phyloP scores from a whole-genome alignment of 2,113 vertebrate species.

The Paratilapia polleni region DNA sequence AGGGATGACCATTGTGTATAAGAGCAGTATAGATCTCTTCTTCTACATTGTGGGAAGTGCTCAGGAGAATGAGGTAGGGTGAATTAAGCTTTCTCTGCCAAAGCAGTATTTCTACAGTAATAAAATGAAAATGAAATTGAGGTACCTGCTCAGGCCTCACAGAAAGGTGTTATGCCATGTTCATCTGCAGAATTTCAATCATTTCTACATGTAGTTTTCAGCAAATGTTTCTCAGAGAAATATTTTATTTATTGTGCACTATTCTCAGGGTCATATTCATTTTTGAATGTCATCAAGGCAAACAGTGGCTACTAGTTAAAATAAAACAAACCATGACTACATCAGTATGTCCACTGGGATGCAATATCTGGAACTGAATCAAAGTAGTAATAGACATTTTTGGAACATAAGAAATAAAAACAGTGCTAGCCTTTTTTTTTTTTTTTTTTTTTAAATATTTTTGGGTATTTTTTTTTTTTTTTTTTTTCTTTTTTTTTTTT shows the following conservation, averaged over 20 bases:
- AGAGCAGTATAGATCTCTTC: slow-evolving; percentile 85
- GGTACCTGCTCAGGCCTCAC: background rate
- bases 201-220: too few species aligned
- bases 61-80: slow-evolving; percentile 87
- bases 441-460: too few species aligned
- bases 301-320: background rate
- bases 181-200: too few species aligned
- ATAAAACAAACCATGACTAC: background rate
- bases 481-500: too few species aligned
- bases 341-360: background rate
- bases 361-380: background rate
- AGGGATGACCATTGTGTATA: slow-evolving; percentile 87
- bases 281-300: background rate
- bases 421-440: background rate
- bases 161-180: background rate
- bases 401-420: background rate
- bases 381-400: background rate
- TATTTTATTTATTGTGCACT: background rate
- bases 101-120: background rate
- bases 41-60: slow-evolving; percentile 88
- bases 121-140: background rate
- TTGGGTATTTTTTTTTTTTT: too few species aligned
- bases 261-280: background rate
- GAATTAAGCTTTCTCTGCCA: background rate
- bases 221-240: too few species aligned